These are phyloP conservation scores for Bactericera cockerelli DNA, from an alignment of 1,140 invertebrate species.

Conservation along the genomic window DNA sequence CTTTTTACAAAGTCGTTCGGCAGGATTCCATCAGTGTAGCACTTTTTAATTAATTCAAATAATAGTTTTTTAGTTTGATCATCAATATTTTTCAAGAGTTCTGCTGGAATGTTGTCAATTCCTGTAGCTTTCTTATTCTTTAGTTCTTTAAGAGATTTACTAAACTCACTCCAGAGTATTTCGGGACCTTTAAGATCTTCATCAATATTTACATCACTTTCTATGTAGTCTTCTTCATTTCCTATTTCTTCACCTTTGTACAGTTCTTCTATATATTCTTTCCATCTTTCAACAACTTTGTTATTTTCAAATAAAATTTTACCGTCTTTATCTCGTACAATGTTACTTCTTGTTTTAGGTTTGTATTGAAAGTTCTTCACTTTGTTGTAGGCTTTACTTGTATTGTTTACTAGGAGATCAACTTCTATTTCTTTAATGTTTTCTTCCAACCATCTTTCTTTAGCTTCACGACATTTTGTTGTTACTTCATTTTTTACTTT, in stretches of 20 bases:
- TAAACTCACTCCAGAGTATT: constrained; percentile 7
- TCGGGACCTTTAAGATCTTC: background rate
- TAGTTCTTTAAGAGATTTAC: constrained; percentile 9
- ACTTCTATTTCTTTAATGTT: constrained; percentile 11
- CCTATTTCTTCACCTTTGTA: constrained; percentile 8
- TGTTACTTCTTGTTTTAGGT: constrained; percentile 11
- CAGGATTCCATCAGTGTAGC: constrained; percentile 9
- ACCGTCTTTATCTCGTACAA: constrained; percentile 7
- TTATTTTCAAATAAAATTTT: constrained; percentile 5
- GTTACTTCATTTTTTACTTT: constrained; percentile 10
- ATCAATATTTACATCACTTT: constrained; percentile 9
- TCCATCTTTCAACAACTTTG: constrained; percentile 9
- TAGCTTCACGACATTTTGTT: background rate
- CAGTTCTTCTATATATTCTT: constrained; percentile 10
- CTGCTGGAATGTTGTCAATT: constrained; percentile 3
- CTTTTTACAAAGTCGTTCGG: constrained; percentile 1
- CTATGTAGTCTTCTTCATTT: constrained; percentile 10
- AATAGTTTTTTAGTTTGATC: background rate
- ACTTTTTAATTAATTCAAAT: constrained; percentile 12
- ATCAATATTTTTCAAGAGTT: constrained; percentile 12
- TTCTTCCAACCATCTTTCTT: constrained; percentile 12
- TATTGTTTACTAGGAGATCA: constrained; percentile 7
- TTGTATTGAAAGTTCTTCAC: constrained; percentile 7
- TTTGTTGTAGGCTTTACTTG: constrained; percentile 7
- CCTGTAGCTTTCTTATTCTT: constrained; percentile 10